A percentile compares a stretch with the other conserved stretches of the same genome.
phyloP scores from a whole-genome alignment of 1,140 invertebrate genomes.

The Platyscapa corneri region DNA sequence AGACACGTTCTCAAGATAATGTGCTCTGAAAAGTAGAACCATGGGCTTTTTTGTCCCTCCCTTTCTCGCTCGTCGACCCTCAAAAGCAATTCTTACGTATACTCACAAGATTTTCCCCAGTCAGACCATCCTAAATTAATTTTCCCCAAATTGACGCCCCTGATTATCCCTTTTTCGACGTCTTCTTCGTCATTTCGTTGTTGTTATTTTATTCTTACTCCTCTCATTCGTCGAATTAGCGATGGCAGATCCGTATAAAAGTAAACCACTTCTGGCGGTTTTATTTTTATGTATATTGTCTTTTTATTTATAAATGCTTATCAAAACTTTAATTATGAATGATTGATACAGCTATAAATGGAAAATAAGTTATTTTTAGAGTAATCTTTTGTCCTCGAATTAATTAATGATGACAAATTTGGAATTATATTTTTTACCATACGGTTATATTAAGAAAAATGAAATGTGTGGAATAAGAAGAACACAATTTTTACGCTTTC shows the following conservation, averaged over 20 bases:
- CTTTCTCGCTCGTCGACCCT: neutral
- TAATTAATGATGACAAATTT: neutral
- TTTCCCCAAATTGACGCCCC: constrained; percentile 26
- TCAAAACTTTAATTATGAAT: neutral
- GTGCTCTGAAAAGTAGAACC: neutral
- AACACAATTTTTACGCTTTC: too few species aligned
- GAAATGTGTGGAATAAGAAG: too few species aligned
- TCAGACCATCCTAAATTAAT: constrained; percentile 38
- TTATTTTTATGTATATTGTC: neutral
- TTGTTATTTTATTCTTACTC: neutral
- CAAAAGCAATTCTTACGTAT: neutral
- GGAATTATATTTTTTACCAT: neutral
- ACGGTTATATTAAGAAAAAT: too few species aligned
- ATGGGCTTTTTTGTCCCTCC: neutral
- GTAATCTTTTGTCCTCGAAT: neutral
- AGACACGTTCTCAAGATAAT: constrained; percentile 4
- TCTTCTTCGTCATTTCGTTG: constrained; percentile 22
- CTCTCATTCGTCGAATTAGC: neutral
- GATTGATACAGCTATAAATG: neutral
- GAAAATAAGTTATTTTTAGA: neutral
- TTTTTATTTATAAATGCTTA: constrained; percentile 20
- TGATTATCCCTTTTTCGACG: constrained; percentile 41
- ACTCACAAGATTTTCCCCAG: neutral
- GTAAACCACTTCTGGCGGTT: constrained; percentile 4
- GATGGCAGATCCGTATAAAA: neutral